phyloP scores from a whole-genome alignment of 2,113 vertebrate genomes.

The Verasper variegatus region DNA sequence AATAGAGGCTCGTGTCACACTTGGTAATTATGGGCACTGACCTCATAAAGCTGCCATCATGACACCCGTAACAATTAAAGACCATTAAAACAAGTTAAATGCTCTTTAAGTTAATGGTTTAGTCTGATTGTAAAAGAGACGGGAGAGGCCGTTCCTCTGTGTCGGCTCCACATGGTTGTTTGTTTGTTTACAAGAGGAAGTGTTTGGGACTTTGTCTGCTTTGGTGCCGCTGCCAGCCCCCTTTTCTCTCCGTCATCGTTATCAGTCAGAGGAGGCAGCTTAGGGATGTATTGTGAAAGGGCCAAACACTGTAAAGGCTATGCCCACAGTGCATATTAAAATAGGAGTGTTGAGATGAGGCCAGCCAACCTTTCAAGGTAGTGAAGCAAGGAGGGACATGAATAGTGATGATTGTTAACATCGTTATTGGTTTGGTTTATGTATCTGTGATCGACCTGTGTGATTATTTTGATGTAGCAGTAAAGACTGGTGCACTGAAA shows the following conservation, averaged over 20 bases:
- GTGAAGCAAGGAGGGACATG: not conserved
- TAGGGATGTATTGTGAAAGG: slow-evolving; percentile 34
- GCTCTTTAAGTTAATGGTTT: slow-evolving; percentile 34
- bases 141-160: slow-evolving; percentile 1
- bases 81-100: slow-evolving; percentile 38
- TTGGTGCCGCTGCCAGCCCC: slow-evolving; percentile 35
- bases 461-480: not conserved
- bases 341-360: slow-evolving; percentile 18
- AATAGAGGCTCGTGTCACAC: slow-evolving; percentile 58
- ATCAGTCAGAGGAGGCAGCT: slow-evolving; percentile 50
- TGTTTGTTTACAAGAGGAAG: slow-evolving; percentile 66
- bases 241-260: slow-evolving; percentile 31
- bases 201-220: slow-evolving; percentile 48
- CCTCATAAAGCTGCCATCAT: slow-evolving; percentile 65
- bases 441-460: slow-evolving; percentile 8
- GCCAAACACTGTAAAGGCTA: slow-evolving; percentile 25
- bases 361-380: slow-evolving; percentile 33
- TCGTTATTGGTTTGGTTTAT: slow-evolving; percentile 7
- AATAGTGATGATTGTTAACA: slow-evolving; percentile 4
- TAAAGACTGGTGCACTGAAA: slow-evolving; percentile 7
- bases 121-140: slow-evolving; percentile 19
- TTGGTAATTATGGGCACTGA: slow-evolving; percentile 58
- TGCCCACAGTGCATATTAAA: slow-evolving; percentile 32
- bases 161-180: slow-evolving; percentile 34
- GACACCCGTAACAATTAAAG: slow-evolving; percentile 60